A percentile compares a stretch with the other conserved stretches of the same genome.
phyloP scores from a whole-genome alignment of 2,888 invertebrate species.

The Chrysotoxum bicinctum region DNA sequence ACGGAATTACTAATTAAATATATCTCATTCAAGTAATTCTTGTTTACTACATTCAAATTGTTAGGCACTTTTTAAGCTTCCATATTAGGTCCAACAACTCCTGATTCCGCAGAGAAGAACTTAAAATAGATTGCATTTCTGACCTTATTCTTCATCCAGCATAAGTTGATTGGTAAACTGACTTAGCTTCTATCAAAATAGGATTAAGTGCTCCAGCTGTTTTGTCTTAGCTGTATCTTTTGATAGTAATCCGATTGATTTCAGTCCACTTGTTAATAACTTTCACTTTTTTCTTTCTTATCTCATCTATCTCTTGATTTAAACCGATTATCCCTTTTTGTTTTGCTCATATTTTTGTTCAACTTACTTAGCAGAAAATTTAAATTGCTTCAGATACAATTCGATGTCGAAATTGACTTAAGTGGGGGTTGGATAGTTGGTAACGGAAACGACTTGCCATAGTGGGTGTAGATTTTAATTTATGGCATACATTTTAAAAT shows the following conservation, averaged over 20 bases:
- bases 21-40: no score
- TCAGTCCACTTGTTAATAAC: conserved; percentile 27
- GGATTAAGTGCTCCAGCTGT: conserved; percentile 22
- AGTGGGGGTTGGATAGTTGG: neutral
- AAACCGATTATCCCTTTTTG: conserved; percentile 51
- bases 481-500: neutral
- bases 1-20: no score
- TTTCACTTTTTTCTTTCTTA: conserved; percentile 36
- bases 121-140: neutral
- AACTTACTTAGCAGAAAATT: conserved; percentile 29
- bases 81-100: neutral
- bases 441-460: neutral
- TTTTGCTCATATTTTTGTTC: neutral
- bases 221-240: conserved; percentile 10
- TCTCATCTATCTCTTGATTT: conserved; percentile 14
- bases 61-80: neutral
- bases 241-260: conserved; percentile 44
- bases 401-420: neutral
- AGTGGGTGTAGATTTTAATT: neutral
- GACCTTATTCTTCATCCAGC: neutral
- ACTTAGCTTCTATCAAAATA: conserved; percentile 29
- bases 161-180: conserved; percentile 29
- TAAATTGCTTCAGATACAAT: conserved; percentile 7
- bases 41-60: neutral
- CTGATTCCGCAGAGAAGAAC: neutral